Percentiles rank a stretch among this genome's conserved stretches.
phyloP scores from a whole-genome alignment of 2,797 vertebrate genomes.

The Betta splendens region DNA sequence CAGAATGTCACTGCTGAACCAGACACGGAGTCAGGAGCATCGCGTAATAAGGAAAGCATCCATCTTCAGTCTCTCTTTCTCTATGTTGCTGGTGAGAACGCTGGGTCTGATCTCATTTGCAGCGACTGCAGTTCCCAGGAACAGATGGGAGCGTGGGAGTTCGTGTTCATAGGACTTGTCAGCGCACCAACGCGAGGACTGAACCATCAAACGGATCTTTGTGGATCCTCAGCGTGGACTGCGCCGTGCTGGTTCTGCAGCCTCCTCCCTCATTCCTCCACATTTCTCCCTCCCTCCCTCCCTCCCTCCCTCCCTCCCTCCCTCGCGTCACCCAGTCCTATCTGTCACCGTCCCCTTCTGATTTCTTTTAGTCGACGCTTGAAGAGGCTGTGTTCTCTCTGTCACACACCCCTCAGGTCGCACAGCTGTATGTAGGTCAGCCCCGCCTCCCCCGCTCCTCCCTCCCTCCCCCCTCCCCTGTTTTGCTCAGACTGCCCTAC shows the following conservation, averaged over 20 bases:
- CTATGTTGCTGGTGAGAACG: slow-evolving; percentile 16
- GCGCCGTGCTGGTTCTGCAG: too few relatives aligned
- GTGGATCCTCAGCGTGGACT: too few relatives aligned
- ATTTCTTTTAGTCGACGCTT: slow-evolving; percentile 57
- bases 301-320: slow-evolving; percentile 13
- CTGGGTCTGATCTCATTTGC: slow-evolving; percentile 43
- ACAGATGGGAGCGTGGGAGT: slow-evolving; percentile 75
- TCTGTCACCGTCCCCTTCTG: slow-evolving; percentile 30
- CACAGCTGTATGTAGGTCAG: slow-evolving; percentile 82
- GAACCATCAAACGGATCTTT: too few relatives aligned
- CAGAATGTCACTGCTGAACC: background rate
- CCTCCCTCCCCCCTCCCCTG: slow-evolving; percentile 46
- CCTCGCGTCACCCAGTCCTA: slow-evolving; percentile 14
- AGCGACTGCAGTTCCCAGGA: slow-evolving; percentile 52
- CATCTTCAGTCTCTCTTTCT: background rate
- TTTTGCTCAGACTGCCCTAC: slow-evolving; percentile 78
- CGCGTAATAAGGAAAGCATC: background rate
- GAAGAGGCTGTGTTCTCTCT: slow-evolving; percentile 62
- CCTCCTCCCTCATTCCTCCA: background rate
- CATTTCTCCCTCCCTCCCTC: slow-evolving; percentile 30
- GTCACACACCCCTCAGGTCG: slow-evolving; percentile 69
- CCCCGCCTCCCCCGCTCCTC: slow-evolving; percentile 41
- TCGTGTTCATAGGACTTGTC: slow-evolving; percentile 58
- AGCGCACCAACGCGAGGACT: slow-evolving; percentile 16
- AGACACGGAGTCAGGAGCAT: background rate